Conservation (phyloP, 2,888 invertebrate species). For the Habroteleia sp. region DNA sequence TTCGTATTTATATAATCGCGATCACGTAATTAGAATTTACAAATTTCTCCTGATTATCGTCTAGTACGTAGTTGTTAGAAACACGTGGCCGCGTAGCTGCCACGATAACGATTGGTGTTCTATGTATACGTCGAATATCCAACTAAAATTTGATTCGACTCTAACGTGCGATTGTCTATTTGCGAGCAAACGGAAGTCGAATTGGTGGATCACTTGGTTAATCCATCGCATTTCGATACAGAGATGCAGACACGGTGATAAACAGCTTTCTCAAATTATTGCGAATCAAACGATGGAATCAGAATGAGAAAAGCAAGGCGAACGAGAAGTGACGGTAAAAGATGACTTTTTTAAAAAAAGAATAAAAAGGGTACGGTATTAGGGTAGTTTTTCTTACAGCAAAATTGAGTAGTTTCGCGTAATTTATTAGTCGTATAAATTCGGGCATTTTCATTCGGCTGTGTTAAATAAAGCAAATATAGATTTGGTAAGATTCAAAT, state of each 20-base stretch:
- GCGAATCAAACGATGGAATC: slow-evolving; percentile 28
- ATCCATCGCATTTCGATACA: slow-evolving; percentile 23
- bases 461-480: slow-evolving; percentile 74
- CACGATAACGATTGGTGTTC: slow-evolving; percentile 59
- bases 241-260: slow-evolving; percentile 61
- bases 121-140: slow-evolving; percentile 62
- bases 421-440: slow-evolving; percentile 49
- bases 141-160: slow-evolving; percentile 56
- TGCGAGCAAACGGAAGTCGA: slow-evolving; percentile 31
- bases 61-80: slow-evolving; percentile 32
- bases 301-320: slow-evolving; percentile 32
- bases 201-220: slow-evolving; percentile 13
- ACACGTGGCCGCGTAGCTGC: slow-evolving; percentile 53
- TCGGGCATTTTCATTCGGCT: slow-evolving; percentile 81
- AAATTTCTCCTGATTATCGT: slow-evolving; percentile 41
- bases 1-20: slow-evolving; percentile 30
- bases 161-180: slow-evolving; percentile 42
- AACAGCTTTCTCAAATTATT: slow-evolving; percentile 42
- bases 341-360: slow-evolving; percentile 29
- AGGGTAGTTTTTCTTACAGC: slow-evolving; percentile 58
- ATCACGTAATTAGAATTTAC: slow-evolving; percentile 29
- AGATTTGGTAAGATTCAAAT: slow-evolving; percentile 76
- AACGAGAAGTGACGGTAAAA: slow-evolving; percentile 41
- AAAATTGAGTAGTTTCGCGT: slow-evolving; percentile 57
- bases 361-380: slow-evolving; percentile 48